A percentile compares a stretch with the other conserved stretches of the same genome.
phyloP scores from a whole-genome alignment of 1,140 invertebrate genomes.

The Dermatophagoides farinae region DNA sequence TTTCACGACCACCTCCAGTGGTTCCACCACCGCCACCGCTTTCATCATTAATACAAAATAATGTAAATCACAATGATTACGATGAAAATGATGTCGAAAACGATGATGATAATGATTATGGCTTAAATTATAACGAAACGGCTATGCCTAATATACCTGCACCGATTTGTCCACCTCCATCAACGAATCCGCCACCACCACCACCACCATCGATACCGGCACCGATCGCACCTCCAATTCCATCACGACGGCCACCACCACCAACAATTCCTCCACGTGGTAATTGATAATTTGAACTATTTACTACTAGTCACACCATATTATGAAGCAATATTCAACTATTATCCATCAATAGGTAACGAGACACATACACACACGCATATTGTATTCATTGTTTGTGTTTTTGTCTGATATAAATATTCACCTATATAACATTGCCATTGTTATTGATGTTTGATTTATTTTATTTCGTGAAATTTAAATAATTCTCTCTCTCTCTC shows the following conservation, averaged over 20 bases:
- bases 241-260: neutral
- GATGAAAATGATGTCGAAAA: neutral
- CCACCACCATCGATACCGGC: neutral
- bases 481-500: too few relatives aligned
- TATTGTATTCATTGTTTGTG: too few relatives aligned
- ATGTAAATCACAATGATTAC: neutral
- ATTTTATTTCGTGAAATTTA: too few relatives aligned
- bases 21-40: neutral
- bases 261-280: constrained; percentile 10
- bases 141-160: neutral
- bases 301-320: neutral
- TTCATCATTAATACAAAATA: neutral
- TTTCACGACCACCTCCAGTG: neutral
- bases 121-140: neutral
- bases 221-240: neutral
- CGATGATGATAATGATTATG: neutral
- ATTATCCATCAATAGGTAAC: too few relatives aligned
- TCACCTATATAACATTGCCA: too few relatives aligned
- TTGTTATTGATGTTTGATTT: too few relatives aligned
- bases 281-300: neutral
- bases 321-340: too few relatives aligned
- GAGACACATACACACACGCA: too few relatives aligned
- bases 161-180: neutral
- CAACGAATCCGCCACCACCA: neutral
- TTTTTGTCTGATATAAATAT: too few relatives aligned